These are phyloP conservation scores for Galaxias olidus DNA, from an alignment of 2,797 vertebrate species.

Conservation along the genomic window DNA sequence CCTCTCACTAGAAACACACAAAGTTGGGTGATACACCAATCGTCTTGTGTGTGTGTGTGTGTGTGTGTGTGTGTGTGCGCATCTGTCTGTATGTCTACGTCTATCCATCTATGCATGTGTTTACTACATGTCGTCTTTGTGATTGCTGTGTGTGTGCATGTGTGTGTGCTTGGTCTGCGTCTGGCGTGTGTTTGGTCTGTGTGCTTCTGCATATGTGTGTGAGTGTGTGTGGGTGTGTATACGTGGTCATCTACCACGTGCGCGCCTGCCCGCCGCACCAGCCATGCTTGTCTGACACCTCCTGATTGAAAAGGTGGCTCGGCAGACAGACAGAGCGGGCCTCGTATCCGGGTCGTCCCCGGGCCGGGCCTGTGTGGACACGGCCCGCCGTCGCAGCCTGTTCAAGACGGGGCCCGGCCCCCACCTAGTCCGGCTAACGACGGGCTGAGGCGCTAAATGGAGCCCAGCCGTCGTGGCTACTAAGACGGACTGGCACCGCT, in stretches of 20 bases:
- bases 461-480: constrained; percentile 60
- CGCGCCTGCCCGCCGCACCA: constrained; percentile 4
- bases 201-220: constrained; percentile 52
- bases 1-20: too few relatives aligned
- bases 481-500: constrained; percentile 52
- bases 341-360: too few relatives aligned
- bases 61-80: constrained; percentile 53
- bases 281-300: constrained; percentile 47
- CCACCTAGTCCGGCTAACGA: constrained; percentile 50
- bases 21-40: too few relatives aligned
- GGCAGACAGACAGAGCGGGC: too few relatives aligned
- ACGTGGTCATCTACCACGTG: too few relatives aligned
- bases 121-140: not conserved
- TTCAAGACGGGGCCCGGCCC: constrained; percentile 36
- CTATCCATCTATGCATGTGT: not conserved
- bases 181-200: not conserved
- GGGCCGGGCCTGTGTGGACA: not conserved
- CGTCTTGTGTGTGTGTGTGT: constrained; percentile 5
- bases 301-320: constrained; percentile 46
- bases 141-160: not conserved
- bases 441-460: constrained; percentile 54
- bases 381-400: constrained; percentile 50
- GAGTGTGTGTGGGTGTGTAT: constrained; percentile 46
- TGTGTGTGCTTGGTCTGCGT: constrained; percentile 17
- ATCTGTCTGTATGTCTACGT: constrained; percentile 38